Evolutionary conservation across 2,888 invertebrate species (phyloP).

Genomic region (Ormia ochracea): DNA sequence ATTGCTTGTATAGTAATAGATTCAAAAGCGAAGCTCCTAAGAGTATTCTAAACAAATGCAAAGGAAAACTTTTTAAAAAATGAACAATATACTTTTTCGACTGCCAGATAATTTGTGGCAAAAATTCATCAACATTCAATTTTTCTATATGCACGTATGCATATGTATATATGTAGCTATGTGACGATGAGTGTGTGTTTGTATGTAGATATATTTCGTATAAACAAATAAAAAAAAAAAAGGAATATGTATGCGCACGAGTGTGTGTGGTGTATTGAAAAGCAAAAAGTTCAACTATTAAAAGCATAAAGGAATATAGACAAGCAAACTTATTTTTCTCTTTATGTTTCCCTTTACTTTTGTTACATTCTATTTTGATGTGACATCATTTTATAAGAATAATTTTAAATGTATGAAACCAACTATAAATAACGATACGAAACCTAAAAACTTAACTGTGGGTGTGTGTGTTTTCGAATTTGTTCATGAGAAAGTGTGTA

Average conservation of each 20-base stretch:
- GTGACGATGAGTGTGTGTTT: no score
- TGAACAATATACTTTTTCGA: not conserved
- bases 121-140: slow-evolving; percentile 49
- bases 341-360: slow-evolving; percentile 9
- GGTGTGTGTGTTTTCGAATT: not conserved
- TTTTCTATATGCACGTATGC: slow-evolving; percentile 3
- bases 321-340: slow-evolving; percentile 28
- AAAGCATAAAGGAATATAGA: not conserved
- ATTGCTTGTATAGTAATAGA: no score
- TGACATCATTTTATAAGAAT: slow-evolving; percentile 54
- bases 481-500: not conserved
- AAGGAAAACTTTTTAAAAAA: no score
- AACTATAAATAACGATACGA: slow-evolving; percentile 29
- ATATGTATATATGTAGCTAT: no score
- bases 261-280: no score
- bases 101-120: not conserved
- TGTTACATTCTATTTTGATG: slow-evolving; percentile 21
- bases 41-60: no score
- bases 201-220: no score
- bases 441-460: slow-evolving; percentile 26
- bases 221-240: not conserved
- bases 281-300: slow-evolving; percentile 16
- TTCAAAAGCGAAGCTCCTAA: no score
- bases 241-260: no score
- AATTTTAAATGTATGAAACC: slow-evolving; percentile 59